phyloP scores from a whole-genome alignment of 1,140 invertebrate genomes.

The Aphaenogaster floridana region DNA sequence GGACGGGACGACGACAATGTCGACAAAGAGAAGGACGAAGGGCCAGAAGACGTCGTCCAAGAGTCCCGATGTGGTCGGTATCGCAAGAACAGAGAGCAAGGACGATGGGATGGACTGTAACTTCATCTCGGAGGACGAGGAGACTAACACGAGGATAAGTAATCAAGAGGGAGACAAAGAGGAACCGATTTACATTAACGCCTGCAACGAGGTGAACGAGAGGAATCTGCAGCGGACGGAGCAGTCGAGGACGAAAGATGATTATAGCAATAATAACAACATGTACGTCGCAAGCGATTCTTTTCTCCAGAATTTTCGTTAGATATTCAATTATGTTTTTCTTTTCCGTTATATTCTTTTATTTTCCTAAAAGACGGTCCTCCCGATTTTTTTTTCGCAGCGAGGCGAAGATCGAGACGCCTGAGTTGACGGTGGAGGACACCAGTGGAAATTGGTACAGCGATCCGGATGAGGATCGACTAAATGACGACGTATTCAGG shows the following conservation, averaged over 20 bases:
- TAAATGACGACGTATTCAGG: slow-evolving; percentile 87
- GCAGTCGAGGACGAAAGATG: slow-evolving; percentile 28
- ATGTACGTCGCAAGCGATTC: slow-evolving; percentile 65
- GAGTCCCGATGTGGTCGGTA: slow-evolving; percentile 43
- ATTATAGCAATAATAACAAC: slow-evolving; percentile 75
- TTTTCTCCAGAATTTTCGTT: background rate
- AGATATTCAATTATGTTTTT: background rate
- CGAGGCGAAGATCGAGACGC: slow-evolving; percentile 86
- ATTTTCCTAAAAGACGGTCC: background rate
- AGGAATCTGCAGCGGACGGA: slow-evolving; percentile 69
- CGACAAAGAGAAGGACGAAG: slow-evolving; percentile 53
- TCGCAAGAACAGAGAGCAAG: slow-evolving; percentile 81
- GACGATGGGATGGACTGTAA: slow-evolving; percentile 85
- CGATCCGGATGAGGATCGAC: slow-evolving; percentile 90
- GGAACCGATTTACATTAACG: slow-evolving; percentile 84
- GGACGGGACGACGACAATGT: slow-evolving; percentile 52
- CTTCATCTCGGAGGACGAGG: slow-evolving; percentile 83
- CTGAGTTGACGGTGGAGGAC: slow-evolving; percentile 86
- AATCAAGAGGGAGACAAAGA: slow-evolving; percentile 60
- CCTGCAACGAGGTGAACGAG: slow-evolving; percentile 78
- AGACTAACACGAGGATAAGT: slow-evolving; percentile 37
- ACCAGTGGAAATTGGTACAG: slow-evolving; percentile 91
- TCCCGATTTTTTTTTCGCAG: slow-evolving; percentile 66
- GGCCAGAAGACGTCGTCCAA: slow-evolving; percentile 53
- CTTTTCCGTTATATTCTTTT: background rate